Conservation (phyloP, 2,888 invertebrate species). For the Diarsia mendica region DNA sequence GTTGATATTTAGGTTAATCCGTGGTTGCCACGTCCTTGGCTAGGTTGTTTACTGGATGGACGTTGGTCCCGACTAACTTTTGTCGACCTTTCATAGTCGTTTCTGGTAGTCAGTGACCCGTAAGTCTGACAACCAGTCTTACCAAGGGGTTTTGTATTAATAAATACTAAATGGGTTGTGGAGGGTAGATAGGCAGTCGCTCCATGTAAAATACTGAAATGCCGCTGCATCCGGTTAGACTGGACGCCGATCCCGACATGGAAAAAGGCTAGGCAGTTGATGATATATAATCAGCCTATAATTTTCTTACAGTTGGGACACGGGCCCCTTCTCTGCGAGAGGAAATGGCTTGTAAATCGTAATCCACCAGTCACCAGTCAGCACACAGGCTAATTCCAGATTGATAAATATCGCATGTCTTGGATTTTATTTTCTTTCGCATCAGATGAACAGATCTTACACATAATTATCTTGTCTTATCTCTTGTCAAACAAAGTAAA, state of each 20-base stretch:
- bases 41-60: not conserved
- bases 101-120: not conserved
- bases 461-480: not conserved
- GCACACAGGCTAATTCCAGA: not conserved
- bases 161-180: no score
- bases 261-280: not conserved
- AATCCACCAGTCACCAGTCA: no score
- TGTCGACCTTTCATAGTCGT: not conserved
- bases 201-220: not conserved
- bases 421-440: not conserved
- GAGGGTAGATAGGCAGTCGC: no score
- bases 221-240: not conserved
- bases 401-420: not conserved
- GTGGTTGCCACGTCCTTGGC: not conserved
- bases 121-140: not conserved
- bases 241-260: not conserved
- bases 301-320: no score
- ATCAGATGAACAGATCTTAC: slow-evolving; percentile 5
- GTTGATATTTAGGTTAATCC: not conserved
- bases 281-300: not conserved
- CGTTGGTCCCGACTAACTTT: not conserved
- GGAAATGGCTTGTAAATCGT: not conserved
- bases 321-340: not conserved
- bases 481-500: slow-evolving; percentile 23
- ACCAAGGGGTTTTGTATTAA: no score